Base-by-base conservation (phyloP, 2,888 invertebrate genomes). In the Sesia apiformis region DNA sequence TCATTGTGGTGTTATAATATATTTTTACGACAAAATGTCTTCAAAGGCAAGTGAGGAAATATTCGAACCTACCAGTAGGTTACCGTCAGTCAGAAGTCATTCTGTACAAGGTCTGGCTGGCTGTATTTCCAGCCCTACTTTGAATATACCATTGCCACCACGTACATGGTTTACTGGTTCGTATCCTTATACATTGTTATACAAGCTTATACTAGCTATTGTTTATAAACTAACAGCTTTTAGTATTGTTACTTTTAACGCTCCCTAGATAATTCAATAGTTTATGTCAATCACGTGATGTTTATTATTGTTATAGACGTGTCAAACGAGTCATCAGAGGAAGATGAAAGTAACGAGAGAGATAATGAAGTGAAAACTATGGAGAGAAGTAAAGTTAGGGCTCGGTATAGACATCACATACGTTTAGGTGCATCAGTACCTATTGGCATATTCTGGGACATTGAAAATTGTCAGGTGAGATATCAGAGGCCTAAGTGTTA, bases 381-480 rank as follows among this genome's bases (percentile, higher is more conserved):
- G 49, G 89, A 89, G 49, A 66, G 85, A 56, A 66, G 76, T 40
- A 72, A 84, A 58, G 78, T 86, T 42, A 74, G 86, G 66, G 84
- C 88, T 43, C 70, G 89, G 38, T 85, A 78, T 56, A 75, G 89
- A 39, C 81, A 86, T 60, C 81, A 86, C 57, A 87, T 86, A 64
- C 73, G 78, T 56, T 72, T 77, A 58, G 66, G 73, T 39, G 64
- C 64, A 52, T 59, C 63, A 69, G 65, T 83, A 56, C 95, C 95
- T 2, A 93, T 97, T 69, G 96, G 96, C 52, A 95, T 97, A 62
- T 97, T 96, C 82, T 97, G 97, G 97, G 97, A 97, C 76, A 97
- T 97, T 70, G 96, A 97, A 87, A 97, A 97, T 79, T 96, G 96
- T 78, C 93, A 94, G 81, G 93, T 93, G 79, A 50, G 7, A 6